Conservation (phyloP, 2,113 vertebrate genomes). For the Hippocampus zosterae region DNA sequence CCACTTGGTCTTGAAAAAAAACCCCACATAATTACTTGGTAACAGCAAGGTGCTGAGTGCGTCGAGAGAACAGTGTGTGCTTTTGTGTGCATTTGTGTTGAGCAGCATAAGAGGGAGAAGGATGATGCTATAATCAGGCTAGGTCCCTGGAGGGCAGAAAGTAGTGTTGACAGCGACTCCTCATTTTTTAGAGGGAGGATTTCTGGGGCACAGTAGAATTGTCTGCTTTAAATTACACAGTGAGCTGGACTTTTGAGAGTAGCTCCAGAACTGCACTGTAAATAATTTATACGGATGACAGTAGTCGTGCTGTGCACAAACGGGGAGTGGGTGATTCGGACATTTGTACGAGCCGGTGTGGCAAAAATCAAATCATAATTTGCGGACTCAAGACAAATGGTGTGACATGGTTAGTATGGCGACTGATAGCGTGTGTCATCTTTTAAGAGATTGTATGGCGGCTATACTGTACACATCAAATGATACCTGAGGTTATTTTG, state of each 20-base stretch:
- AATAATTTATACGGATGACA: not conserved
- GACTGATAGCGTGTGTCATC: too few species aligned
- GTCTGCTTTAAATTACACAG: constrained; percentile 30
- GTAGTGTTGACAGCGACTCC: constrained; percentile 52
- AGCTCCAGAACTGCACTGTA: not conserved
- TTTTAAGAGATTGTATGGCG: too few species aligned
- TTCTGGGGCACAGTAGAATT: constrained; percentile 55
- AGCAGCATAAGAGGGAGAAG: constrained; percentile 46
- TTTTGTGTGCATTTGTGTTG: constrained; percentile 19
- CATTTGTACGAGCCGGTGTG: too few species aligned
- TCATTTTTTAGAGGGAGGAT: constrained; percentile 41
- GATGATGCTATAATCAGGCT: constrained; percentile 60
- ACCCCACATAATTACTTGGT: constrained; percentile 32
- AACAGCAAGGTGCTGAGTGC: constrained; percentile 34
- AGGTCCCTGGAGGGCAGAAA: constrained; percentile 50
- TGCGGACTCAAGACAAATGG: too few species aligned
- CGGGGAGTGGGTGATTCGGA: too few species aligned
- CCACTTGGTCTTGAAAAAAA: constrained; percentile 21
- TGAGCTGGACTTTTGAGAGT: not conserved
- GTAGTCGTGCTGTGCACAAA: too few species aligned
- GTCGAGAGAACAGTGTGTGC: constrained; percentile 10
- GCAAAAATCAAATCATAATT: too few species aligned
- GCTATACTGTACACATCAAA: too few species aligned
- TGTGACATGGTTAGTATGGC: too few species aligned
- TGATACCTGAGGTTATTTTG: too few species aligned